Base-by-base conservation (phyloP, 2,888 invertebrate species). In the Myopa testacea region DNA sequence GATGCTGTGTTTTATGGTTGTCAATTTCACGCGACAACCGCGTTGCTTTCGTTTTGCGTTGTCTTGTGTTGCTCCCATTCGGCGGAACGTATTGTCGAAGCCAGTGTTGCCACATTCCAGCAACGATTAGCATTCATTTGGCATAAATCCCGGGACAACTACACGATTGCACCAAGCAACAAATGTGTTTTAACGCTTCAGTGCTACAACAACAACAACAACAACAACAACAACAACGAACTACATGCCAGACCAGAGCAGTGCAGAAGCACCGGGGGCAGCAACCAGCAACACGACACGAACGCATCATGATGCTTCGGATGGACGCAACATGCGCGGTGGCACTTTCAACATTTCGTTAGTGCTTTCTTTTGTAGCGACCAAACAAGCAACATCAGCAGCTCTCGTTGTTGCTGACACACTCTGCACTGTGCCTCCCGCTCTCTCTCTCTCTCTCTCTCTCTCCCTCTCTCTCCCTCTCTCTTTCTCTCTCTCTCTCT, bases 41-140 rank as follows among this genome's bases (percentile, higher is more conserved):
- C 19, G 26, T n/a, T n/a, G 16, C 19, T 62, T 45, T 45, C 45
- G 62, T 5, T 5, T 68, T 4, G 10, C 14, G 52, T 52, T 62
- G 63, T 10, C 63, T 10, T 50, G 50, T 50, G 26, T 72, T 72
- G 72, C n/a, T 62, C 62, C 40, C 62, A 40, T 63, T 73, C 16
- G 38, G 10, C 55, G 60, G 37, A 72, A 72, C 37, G 62, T 45
- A 50, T 19, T 73, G 62, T 62, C 73, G 45, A 45, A 0, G 45
- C 45, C 1, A 45, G 45, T 3, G 45, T 45, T 45, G 45, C 45
- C 45, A 45, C 73, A 73, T 73, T 73, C 73, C 73, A 40, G 37
- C 73, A 19, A 26, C 50, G 63, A 73, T 73, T 73, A 73, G 50
- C 73, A 62, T 62, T 52, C 45, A 62, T 40, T 40, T 73, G 73